Conservation (phyloP, 2,888 invertebrate species). For the Hylaea fasciaria region DNA sequence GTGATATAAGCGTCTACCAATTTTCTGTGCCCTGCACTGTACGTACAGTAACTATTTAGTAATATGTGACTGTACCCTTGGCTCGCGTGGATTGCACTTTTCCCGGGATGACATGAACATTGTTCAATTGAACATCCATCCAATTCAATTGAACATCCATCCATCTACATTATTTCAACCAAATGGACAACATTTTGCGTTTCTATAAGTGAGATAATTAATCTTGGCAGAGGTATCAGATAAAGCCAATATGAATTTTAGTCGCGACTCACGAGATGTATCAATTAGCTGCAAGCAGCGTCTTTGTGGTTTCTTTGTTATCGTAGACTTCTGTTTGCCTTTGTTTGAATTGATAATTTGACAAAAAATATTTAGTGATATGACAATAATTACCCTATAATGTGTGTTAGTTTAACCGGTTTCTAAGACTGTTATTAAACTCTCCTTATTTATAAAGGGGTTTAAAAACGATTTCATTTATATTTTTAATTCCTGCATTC, state of each 20-base stretch:
- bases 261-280: neutral
- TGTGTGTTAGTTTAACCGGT: conserved; percentile 12
- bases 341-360: neutral
- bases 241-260: neutral
- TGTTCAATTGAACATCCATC: too few relatives aligned
- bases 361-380: conserved; percentile 16
- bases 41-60: too few relatives aligned
- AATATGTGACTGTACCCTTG: too few relatives aligned
- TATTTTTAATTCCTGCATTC: conserved; percentile 40
- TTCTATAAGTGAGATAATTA: too few relatives aligned
- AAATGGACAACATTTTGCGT: too few relatives aligned
- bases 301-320: conserved; percentile 7
- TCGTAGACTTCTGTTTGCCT: neutral
- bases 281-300: neutral
- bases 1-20: neutral
- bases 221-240: too few relatives aligned
- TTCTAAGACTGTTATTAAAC: conserved; percentile 25
- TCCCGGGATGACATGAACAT: too few relatives aligned
- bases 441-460: conserved; percentile 15
- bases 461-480: conserved; percentile 22
- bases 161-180: too few relatives aligned
- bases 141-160: too few relatives aligned
- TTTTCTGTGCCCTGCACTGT: too few relatives aligned
- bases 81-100: too few relatives aligned
- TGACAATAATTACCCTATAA: conserved; percentile 29